These are phyloP conservation scores for Ateles fusciceps DNA, from an alignment of 2,797 vertebrate genomes.

Conservation along the genomic window DNA sequence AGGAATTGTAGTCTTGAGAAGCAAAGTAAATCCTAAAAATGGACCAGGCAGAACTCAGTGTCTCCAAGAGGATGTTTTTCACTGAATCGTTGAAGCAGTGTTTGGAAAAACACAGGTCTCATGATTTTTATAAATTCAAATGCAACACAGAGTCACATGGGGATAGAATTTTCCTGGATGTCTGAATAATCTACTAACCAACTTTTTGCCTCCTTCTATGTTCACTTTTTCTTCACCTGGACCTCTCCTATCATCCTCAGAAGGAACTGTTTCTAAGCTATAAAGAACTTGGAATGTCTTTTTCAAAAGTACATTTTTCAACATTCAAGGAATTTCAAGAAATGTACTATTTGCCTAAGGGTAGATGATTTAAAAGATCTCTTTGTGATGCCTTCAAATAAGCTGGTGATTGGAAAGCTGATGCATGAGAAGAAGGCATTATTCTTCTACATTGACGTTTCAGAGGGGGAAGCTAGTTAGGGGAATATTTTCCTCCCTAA, in stretches of 20 bases:
- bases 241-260: not conserved
- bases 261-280: slow-evolving; percentile 40
- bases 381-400: slow-evolving; percentile 56
- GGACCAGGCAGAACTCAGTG: not conserved
- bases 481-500: slow-evolving; percentile 58
- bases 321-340: slow-evolving; percentile 54
- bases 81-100: not conserved
- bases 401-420: slow-evolving; percentile 57
- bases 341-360: slow-evolving; percentile 53
- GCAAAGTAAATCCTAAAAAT: not conserved
- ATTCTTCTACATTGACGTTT: slow-evolving; percentile 49
- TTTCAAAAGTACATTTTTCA: slow-evolving; percentile 61
- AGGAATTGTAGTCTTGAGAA: not conserved
- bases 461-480: slow-evolving; percentile 58
- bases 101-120: not conserved
- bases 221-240: not conserved
- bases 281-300: slow-evolving; percentile 41
- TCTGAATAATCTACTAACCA: not conserved
- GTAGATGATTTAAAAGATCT: slow-evolving; percentile 53
- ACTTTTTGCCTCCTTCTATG: not conserved
- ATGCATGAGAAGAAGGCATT: slow-evolving; percentile 10
- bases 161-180: not conserved
- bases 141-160: not conserved
- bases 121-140: slow-evolving; percentile 12
- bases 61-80: not conserved